Evolutionary conservation across 1,140 invertebrate species (phyloP).

Genomic region (Drosophila saltans): DNA sequence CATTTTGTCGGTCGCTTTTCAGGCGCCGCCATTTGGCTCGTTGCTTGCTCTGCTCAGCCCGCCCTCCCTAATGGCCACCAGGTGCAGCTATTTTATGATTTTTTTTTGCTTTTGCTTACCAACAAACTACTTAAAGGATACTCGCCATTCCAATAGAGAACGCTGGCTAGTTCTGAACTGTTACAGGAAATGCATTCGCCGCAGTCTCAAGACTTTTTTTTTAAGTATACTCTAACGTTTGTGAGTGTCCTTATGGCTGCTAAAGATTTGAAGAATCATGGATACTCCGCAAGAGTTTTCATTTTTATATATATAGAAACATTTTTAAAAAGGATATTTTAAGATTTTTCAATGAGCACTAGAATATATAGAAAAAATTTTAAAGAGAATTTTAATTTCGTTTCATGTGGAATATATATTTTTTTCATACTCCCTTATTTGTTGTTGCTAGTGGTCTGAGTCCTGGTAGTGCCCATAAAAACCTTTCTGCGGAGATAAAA

Average conservation of each 20-base stretch:
- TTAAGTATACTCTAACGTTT: constrained; percentile 6
- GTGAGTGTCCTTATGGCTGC: neutral
- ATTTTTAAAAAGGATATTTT: neutral
- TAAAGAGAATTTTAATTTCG: constrained; percentile 30
- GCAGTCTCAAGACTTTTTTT: neutral
- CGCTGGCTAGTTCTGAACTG: constrained; percentile 17
- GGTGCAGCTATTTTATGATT: constrained; percentile 78
- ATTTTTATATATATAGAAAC: no score
- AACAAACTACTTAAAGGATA: constrained; percentile 78
- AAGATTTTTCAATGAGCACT: neutral
- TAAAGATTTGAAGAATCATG: neutral
- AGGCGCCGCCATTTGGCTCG: constrained; percentile 31
- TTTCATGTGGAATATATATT: no score
- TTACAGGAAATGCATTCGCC: constrained; percentile 51
- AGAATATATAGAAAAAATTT: neutral
- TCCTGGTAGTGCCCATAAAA: constrained; percentile 56
- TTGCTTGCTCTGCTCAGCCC: constrained; percentile 35
- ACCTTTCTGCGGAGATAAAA: constrained; percentile 65
- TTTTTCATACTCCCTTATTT: constrained; percentile 16
- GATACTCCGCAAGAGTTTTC: no score
- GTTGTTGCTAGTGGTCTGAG: constrained; percentile 43
- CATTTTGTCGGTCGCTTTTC: constrained; percentile 44
- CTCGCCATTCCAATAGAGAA: constrained; percentile 21
- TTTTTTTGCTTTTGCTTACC: constrained; percentile 51
- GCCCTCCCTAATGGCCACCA: constrained; percentile 74